These are phyloP conservation scores for Periophthalmus magnuspinnatus DNA, from an alignment of 2,797 vertebrate genomes.

Conservation along the genomic window DNA sequence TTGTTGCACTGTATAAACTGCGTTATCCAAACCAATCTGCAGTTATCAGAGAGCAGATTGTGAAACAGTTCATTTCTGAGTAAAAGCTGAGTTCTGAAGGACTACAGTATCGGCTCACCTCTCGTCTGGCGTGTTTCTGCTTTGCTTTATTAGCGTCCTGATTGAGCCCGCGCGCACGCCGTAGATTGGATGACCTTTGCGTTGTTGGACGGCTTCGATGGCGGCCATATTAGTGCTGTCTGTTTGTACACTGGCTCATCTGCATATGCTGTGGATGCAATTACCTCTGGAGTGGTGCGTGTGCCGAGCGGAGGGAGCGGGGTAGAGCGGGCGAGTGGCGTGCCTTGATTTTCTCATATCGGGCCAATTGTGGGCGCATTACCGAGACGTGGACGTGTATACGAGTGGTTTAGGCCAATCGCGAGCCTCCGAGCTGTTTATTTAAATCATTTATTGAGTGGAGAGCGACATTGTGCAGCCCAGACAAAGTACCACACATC, in stretches of 20 bases:
- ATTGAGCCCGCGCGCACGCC: background rate
- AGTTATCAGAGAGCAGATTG: background rate
- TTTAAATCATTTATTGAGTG: constrained; percentile 9
- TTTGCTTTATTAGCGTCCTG: constrained; percentile 5
- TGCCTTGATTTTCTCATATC: constrained; percentile 11
- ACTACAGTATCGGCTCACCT: background rate
- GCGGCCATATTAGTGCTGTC: background rate
- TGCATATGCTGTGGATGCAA: constrained; percentile 8
- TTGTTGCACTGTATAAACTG: background rate
- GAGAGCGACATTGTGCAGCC: background rate
- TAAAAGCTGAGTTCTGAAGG: background rate
- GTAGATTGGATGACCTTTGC: constrained; percentile 7
- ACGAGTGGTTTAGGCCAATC: constrained; percentile 9
- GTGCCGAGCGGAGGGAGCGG: no score
- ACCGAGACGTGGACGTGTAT: background rate
- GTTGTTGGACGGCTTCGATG: background rate
- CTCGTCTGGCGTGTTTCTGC: background rate
- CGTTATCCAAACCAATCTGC: background rate
- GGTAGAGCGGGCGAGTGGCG: background rate
- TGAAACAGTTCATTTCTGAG: background rate
- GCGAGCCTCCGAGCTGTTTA: constrained; percentile 2
- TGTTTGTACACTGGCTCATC: constrained; percentile 12
- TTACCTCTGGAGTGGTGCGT: background rate
- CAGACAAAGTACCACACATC: constrained; percentile 10
- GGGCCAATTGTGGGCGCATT: constrained; percentile 5